A percentile compares a stretch with the other conserved stretches of the same genome.
Evolutionary conservation across 35 echinoderm and acorn worm species (phyloP).

Genomic region (Acanthaster planci): DNA sequence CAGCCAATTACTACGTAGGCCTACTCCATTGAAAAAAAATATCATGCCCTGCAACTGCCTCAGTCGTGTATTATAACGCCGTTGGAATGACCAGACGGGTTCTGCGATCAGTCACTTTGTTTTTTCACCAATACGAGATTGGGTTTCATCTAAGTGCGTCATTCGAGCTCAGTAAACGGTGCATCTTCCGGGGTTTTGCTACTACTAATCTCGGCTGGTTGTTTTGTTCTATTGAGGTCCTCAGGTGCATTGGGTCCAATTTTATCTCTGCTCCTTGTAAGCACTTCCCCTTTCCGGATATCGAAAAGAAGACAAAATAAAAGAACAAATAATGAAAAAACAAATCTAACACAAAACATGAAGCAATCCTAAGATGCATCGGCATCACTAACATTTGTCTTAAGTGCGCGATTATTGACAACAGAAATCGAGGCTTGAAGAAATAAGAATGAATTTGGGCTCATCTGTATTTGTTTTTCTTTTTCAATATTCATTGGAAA

Average conservation of each 20-base stretch:
- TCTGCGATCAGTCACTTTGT: background rate
- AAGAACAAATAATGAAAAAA: too few species aligned
- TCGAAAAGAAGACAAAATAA: background rate
- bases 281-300: conserved; percentile 20
- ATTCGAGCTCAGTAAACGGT: background rate
- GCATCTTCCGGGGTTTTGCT: background rate
- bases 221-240: background rate
- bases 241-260: background rate
- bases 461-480: background rate
- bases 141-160: conserved; percentile 11
- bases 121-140: background rate
- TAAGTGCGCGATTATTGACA: conserved; percentile 2
- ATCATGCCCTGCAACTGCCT: background rate
- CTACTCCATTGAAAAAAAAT: background rate
- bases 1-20: conserved; percentile 2
- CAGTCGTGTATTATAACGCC: background rate
- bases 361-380: background rate
- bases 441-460: background rate
- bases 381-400: background rate
- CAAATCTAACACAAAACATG: too few species aligned
- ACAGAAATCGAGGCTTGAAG: background rate
- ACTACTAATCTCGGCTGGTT: background rate
- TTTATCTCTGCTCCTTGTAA: background rate
- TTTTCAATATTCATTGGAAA: conserved; percentile 11
- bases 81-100: background rate